Base-by-base conservation (phyloP, 2,113 vertebrate species). In the Nyctereutes procyonoides region DNA sequence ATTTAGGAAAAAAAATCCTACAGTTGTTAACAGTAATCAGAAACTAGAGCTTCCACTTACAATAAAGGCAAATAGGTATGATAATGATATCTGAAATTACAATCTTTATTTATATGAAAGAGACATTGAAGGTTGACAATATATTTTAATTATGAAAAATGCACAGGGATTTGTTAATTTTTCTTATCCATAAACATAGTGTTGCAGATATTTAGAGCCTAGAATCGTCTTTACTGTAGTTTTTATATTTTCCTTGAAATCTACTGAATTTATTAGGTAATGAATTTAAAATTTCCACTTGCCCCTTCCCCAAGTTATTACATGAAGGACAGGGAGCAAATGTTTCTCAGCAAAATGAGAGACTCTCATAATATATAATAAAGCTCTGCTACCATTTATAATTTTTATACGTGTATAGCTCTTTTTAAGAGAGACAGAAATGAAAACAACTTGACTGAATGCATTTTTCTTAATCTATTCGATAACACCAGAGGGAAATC, bases 121-220 rank as follows among this genome's bases (percentile, higher is more conserved):
- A 88, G 76, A 93, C 30, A 85, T 2, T 71, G 58, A 93, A 6
- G 30, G 1, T 55, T 71, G 92, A 92, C 1, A 73, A 85, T 87
- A 80, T 97, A 93, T 96, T 92, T 97, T 97, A 92, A 85, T 85
- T 96, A 96, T 32, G 58, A 97, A 97, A 94, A 91, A 92, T 51
- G 2, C 7, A 92, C 17, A 77, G 2, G 16, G 13, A 51, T 89
- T 95, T 92, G 26, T 4, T 4, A 76, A 76, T 90, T 95, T 95
- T 28, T 88, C 93, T 90, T 67, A 90, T 26, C 53, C 35, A 38
- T 81, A 95, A 91, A 79, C 30, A 94, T n/a, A 96, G 8, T 84
- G 9, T 82, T 92, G 73, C 1, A 95, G 30, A 89, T 89, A 95
- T 81, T 3, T 92, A 71, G 30, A 87, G 17, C 22, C 8, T 88